Evolutionary conservation across 1,140 invertebrate genomes (phyloP).

Genomic region (Drosophila baimaii): DNA sequence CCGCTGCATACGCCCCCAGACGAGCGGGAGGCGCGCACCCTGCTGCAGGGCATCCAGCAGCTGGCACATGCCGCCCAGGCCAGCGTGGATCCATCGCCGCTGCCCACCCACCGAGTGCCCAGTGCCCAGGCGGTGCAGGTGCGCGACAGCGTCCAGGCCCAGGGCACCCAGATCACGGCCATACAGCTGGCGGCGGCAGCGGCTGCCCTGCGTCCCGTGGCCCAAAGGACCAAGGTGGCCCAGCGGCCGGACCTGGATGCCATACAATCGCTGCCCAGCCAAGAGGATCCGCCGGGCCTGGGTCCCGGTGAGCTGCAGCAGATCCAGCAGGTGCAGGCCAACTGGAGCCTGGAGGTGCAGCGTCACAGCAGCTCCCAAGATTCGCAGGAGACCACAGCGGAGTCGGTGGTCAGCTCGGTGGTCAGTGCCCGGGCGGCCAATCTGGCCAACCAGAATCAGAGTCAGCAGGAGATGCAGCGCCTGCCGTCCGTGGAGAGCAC

Average conservation of each 20-base stretch:
- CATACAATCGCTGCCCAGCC: constrained; percentile 73
- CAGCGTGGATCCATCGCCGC: constrained; percentile 54
- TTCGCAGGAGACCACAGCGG: constrained; percentile 67
- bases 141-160: no score
- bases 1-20: constrained; percentile 88
- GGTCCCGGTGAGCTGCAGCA: neutral
- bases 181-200: constrained; percentile 65
- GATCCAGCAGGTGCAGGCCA: constrained; percentile 43
- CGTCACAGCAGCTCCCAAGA: constrained; percentile 79
- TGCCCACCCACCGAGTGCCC: constrained; percentile 45
- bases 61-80: constrained; percentile 60
- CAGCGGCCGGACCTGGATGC: constrained; percentile 76
- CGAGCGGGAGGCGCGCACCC: constrained; percentile 84
- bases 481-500: constrained; percentile 72
- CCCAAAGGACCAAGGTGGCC: constrained; percentile 38
- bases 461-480: constrained; percentile 51
- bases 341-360: constrained; percentile 78
- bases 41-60: constrained; percentile 74
- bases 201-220: constrained; percentile 65
- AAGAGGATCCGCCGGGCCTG: constrained; percentile 50
- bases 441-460: constrained; percentile 41
- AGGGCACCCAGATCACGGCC: constrained; percentile 58
- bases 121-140: no score
- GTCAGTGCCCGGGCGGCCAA: constrained; percentile 61
- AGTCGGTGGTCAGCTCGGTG: constrained; percentile 58